Evolutionary conservation across 2,797 vertebrate genomes (phyloP).

Genomic region (Hypotaenidia okinawae): DNA sequence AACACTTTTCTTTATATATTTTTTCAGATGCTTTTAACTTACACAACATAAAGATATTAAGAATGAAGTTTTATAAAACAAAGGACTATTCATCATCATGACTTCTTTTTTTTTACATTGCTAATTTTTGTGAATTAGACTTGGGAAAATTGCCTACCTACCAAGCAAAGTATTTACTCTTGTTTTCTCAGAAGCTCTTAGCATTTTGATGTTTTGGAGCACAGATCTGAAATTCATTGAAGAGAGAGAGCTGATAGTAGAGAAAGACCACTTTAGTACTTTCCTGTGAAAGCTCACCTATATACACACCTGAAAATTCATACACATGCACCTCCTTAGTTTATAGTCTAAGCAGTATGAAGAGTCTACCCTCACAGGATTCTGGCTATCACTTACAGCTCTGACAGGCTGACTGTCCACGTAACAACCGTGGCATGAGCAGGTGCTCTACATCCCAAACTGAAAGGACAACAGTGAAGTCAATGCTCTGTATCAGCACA

Average conservation of each 20-base stretch:
- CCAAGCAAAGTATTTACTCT: background rate
- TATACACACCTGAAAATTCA: background rate
- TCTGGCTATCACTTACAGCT: background rate
- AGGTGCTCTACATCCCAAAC: background rate
- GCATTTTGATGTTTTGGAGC: background rate
- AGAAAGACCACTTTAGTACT: background rate
- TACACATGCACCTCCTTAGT: background rate
- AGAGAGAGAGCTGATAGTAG: background rate
- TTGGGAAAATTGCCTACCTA: background rate
- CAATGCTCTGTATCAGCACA: background rate
- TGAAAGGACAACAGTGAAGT: background rate
- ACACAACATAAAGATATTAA: background rate
- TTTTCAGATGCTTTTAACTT: background rate
- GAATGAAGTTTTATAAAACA: background rate
- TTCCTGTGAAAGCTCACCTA: background rate
- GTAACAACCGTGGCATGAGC: background rate
- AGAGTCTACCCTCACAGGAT: background rate
- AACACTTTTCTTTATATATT: background rate
- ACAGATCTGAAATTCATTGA: background rate
- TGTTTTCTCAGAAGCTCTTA: background rate
- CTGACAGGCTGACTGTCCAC: background rate
- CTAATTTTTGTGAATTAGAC: background rate
- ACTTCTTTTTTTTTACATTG: background rate
- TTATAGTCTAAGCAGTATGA: background rate
- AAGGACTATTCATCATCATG: background rate